Percentiles rank a stretch among this genome's conserved stretches.
phyloP scores from a whole-genome alignment of 53 echinoderm and acorn worm genomes.

The Crossaster papposus region DNA sequence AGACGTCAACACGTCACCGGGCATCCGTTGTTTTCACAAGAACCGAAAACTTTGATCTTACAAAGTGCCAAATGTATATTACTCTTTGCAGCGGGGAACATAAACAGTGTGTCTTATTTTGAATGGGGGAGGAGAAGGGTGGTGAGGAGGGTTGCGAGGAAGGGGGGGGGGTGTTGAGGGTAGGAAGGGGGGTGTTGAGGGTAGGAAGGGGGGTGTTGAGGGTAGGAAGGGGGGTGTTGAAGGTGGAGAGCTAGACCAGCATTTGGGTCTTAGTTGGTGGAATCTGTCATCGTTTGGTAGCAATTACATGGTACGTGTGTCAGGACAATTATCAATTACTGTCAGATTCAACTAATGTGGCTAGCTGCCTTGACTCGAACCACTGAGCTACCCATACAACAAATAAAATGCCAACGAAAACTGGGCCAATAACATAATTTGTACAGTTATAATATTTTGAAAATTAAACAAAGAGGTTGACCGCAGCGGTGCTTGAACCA shows the following conservation, averaged over 20 bases:
- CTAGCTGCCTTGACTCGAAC: neutral
- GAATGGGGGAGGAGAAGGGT: neutral
- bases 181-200: no score
- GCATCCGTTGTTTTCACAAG: slow-evolving; percentile 37
- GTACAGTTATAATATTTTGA: neutral
- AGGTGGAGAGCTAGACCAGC: neutral
- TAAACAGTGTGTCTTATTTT: slow-evolving; percentile 46
- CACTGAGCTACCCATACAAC: neutral
- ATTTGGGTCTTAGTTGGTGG: neutral
- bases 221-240: neutral
- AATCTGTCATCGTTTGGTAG: slow-evolving; percentile 24
- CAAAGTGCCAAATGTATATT: slow-evolving; percentile 64
- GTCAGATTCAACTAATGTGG: neutral
- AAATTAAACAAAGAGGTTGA: no score
- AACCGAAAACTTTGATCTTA: slow-evolving; percentile 37
- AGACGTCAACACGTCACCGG: slow-evolving; percentile 28
- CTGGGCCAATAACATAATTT: neutral
- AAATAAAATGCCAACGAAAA: neutral
- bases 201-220: neutral
- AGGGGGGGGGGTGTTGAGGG: no score
- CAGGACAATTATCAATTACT: slow-evolving; percentile 34
- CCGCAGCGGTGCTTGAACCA: no score
- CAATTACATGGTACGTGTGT: slow-evolving; percentile 22
- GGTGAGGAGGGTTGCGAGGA: neutral
- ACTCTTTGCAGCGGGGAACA: slow-evolving; percentile 38